Evolutionary conservation across 2,797 vertebrate species (phyloP), one percentile per base, ranked within the genome.

Genomic region (Helicolenus hilgendorfi): DNA sequence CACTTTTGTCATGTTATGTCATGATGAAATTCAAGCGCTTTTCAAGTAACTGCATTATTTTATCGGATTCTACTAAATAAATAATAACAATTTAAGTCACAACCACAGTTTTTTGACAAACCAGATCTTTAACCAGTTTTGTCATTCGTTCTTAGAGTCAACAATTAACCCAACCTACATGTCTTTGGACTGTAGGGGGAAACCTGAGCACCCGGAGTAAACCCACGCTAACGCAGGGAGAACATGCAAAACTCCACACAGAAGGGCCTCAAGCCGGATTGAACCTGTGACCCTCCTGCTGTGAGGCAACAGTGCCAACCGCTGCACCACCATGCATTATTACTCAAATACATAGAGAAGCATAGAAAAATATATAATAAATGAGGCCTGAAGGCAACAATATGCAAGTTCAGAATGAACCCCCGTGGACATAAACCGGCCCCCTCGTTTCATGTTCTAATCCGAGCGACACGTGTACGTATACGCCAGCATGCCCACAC

Each of bases 391-490:
- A 59, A 29, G 45, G 64, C 26, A 55, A 69, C 49, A 20, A 22
- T 49, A 26, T 80, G 41, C 31, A 45, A 27, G 72, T 36, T 8
- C 49, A 62, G 36, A 65, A 63, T 45, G 22, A 83, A 68, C 65
- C 67, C 75, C 18, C 20, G 5, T n/a, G 18, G 62, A 70, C 45
- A 13, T 11, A 3, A 53, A 26, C 6, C 5, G 1, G 15, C 35
- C 11, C n/a, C 20, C 14, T 27, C 18, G 53, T 26, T 24, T 36
- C 7, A 4, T 18, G 22, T 31, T 84, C 4, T 83, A 65, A 89
- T 86, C 81, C 81, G 11, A 3, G 63, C 29, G 59, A 81, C 86
- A 84, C 24, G 15, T 65, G 69, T 58, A 35, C 69, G 36, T 67
- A 56, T 60, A 85, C 68, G 58, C 62, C 59, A 49, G 63, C 83